Percentiles rank a stretch among this genome's conserved stretches.
These are phyloP conservation scores for Diaprepes abbreviatus DNA, from an alignment of 2,888 invertebrate species.

Conservation along the genomic window DNA sequence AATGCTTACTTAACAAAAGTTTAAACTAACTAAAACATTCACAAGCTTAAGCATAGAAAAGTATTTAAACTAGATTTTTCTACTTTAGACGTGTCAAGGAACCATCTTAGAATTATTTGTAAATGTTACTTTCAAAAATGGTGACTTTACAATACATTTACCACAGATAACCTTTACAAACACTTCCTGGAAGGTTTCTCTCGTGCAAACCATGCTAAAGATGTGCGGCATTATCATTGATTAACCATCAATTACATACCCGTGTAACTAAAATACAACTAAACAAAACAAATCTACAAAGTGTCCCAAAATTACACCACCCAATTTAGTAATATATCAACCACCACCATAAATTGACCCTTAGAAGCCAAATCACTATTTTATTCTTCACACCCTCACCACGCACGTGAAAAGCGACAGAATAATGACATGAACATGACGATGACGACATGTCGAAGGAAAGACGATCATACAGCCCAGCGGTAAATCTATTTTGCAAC, in stretches of 20 bases:
- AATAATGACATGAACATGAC: neutral
- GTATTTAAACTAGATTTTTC: neutral
- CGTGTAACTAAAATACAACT: neutral
- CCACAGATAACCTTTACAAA: neutral
- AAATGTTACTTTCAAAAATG: too few relatives aligned
- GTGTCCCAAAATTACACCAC: neutral
- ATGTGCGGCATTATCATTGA: too few relatives aligned
- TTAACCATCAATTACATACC: neutral
- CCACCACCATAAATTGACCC: neutral
- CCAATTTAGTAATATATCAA: neutral
- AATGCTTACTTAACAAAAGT: too few relatives aligned
- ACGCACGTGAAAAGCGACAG: neutral
- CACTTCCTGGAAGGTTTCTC: too few relatives aligned
- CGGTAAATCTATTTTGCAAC: neutral
- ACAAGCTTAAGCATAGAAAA: conserved; percentile 1
- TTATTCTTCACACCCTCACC: neutral
- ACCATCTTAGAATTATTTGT: neutral
- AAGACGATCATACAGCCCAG: conserved; percentile 20
- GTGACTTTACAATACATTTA: too few relatives aligned
- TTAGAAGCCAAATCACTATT: neutral
- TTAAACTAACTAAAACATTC: neutral
- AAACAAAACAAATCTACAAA: neutral
- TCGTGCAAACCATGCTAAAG: too few relatives aligned
- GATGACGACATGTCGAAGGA: conserved; percentile 24
- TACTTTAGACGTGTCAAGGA: too few relatives aligned